A percentile compares a stretch with the other conserved stretches of the same genome.
Conservation (phyloP, 2,797 vertebrate species). For the Remorina albescens region DNA sequence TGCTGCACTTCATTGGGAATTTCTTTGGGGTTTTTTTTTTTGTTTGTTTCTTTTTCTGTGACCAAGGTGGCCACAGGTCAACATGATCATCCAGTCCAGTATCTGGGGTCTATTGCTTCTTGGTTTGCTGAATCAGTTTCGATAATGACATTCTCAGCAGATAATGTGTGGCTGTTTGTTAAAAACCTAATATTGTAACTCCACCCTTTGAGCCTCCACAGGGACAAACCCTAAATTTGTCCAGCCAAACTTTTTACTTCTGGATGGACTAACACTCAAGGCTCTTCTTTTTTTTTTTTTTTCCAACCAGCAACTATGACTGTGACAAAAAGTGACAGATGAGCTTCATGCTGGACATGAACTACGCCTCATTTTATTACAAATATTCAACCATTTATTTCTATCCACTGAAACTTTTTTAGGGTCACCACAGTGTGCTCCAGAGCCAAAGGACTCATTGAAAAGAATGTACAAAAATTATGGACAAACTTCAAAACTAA, state of each 20-base stretch:
- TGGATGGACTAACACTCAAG: background rate
- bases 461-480: background rate
- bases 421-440: background rate
- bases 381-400: slow-evolving; percentile 11
- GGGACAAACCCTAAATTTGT: background rate
- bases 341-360: background rate
- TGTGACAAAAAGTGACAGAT: slow-evolving; percentile 21
- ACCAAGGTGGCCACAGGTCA: background rate
- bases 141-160: background rate
- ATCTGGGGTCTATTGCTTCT: background rate
- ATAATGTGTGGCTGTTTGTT: background rate
- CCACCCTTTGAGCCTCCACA: background rate
- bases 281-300: background rate
- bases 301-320: background rate
- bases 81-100: background rate
- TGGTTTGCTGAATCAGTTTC: background rate
- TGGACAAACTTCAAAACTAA: background rate
- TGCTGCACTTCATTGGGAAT: background rate
- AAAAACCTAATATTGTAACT: background rate
- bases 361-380: background rate
- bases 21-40: slow-evolving; percentile 9
- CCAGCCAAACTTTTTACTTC: background rate
- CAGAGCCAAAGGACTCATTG: background rate
- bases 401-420: background rate
- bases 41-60: slow-evolving; percentile 2